Evolutionary conservation across 2,888 invertebrate genomes (phyloP), one percentile per base, ranked within the genome.

Genomic region (Malachius bipustulatus): DNA sequence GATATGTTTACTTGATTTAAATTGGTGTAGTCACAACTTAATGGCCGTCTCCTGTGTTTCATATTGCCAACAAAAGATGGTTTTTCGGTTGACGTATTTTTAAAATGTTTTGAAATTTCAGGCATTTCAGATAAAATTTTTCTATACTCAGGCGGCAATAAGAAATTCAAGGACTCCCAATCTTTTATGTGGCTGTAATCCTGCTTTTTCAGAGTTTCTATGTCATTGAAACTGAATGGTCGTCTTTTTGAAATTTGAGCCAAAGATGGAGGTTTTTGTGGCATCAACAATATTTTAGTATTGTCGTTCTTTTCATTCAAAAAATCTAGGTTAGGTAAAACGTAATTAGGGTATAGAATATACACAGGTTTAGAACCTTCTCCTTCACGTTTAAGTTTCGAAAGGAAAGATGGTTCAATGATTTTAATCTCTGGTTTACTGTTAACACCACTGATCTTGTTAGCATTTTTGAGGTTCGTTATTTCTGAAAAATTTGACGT

Each of bases 91-190:
- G 34, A 16, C 2, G 26, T 31, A 13, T 26, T 24, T 51, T 73
- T 76, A 26, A 75, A 62, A 47, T 77, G 73, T 49, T 70, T 71
- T 44, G 75, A 70, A 30, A 84, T 66, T 64, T 87, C 84, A 4
- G 87, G 87, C 51, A 87, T 73, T 58, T 85, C 83, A 10, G 78
- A 72, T 32, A 90, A 59, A 44, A 88, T 70, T 53, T 80, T 77
- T 43, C 76, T 74, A 57, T 83, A 88, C 59, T 94, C 89, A 44
- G 71, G 67, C 3, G 94, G 94, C 42, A 94, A 63, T 32, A 94
- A 69, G 46, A 91, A 81, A 49, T 84, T 87, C 34, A 94, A 65
- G 0, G 90, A 91, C 51, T 89, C 87, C 93, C 93, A 94, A 60
- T 94, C 94, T 56, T 79, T 76, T 4, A 94, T 80, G 56, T 91